phyloP scores from a whole-genome alignment of 2,888 invertebrate genomes.

The Coleophora flavipennella region DNA sequence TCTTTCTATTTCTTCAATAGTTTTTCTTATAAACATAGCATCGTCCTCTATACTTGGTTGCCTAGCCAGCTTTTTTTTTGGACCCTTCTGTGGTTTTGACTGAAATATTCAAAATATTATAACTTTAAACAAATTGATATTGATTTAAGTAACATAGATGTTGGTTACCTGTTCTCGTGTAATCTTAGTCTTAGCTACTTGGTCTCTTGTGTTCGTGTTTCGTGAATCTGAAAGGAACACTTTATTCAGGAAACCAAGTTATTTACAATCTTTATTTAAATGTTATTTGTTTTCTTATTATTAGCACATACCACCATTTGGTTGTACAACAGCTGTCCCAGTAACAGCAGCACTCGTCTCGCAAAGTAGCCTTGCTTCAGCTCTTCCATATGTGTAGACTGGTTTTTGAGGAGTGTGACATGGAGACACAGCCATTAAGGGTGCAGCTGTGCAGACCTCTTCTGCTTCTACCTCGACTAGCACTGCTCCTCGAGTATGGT shows the following conservation, averaged over 20 bases:
- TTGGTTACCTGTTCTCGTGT: constrained; percentile 47
- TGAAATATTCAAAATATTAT: constrained; percentile 17
- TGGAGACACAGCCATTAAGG: constrained; percentile 76
- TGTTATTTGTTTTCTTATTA: constrained; percentile 18
- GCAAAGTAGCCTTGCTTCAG: constrained; percentile 66
- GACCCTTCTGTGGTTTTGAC: constrained; percentile 38
- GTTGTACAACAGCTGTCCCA: constrained; percentile 56
- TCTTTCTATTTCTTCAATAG: constrained; percentile 65
- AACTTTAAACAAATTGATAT: constrained; percentile 14
- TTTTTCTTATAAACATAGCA: constrained; percentile 58
- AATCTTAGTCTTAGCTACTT: constrained; percentile 36
- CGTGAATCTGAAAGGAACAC: constrained; percentile 47
- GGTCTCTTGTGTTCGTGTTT: constrained; percentile 31
- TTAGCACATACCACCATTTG: constrained; percentile 49
- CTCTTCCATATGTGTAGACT: constrained; percentile 78
- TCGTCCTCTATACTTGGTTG: constrained; percentile 64
- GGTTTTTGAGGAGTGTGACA: constrained; percentile 79
- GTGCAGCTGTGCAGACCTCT: constrained; percentile 84
- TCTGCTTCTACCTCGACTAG: constrained; percentile 87
- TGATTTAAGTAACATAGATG: constrained; percentile 5
- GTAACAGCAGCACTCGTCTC: constrained; percentile 59
- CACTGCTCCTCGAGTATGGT: constrained; percentile 79
- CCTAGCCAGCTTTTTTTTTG: constrained; percentile 38
- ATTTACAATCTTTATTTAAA: no score
- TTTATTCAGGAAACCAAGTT: no score